Evolutionary conservation across 2,888 invertebrate species (phyloP), one percentile per base, ranked within the genome.

Genomic region (Autographa pulchrina): DNA sequence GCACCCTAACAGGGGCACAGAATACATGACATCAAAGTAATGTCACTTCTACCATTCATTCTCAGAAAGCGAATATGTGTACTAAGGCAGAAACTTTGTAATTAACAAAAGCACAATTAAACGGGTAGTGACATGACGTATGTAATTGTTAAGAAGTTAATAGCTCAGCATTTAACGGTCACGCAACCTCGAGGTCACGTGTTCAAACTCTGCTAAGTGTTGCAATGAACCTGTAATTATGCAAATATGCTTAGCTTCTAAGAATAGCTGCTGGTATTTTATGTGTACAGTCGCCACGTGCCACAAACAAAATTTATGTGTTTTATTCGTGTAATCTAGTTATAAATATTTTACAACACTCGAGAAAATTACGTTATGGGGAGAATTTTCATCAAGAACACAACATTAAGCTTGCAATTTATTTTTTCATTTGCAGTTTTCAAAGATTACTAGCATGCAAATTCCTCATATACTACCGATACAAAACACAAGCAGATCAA

Each of bases 101-200:
- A 78, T 78, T 76, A 70, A 79, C 68, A 48, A 48, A 48, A 48
- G 48, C 6, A n/a, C n/a, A 48, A 48, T 48, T 48, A 48, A 48
- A 48, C 48, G 48, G 6, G 25, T 62, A 38, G 68, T 60, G 74
- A 65, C 74, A 77, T 56, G 65, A 41, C 65, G 52, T 41, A 70
- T 74, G 67, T 68, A 74, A 72, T 74, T 70, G 70, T 74, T 59
- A 69, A 70, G 62, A 70, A 65, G 35, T 74, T 75, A 73, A 78
- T 68, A 62, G 75, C 74, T 68, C 62, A 54, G 52, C 74, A 70
- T 70, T 70, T 70, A 65, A 59, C 54, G 32, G 64, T 60, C 80
- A 82, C 74, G 77, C 68, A 65, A 79, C 65, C 16, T 3, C 52
- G 58, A 71, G 35, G 72, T 77, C 70, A 69, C 77, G 60, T 72